A percentile compares a stretch with the other conserved stretches of the same genome.
phyloP scores from a whole-genome alignment of 1,140 invertebrate genomes.

The Drosophila parabipectinata region DNA sequence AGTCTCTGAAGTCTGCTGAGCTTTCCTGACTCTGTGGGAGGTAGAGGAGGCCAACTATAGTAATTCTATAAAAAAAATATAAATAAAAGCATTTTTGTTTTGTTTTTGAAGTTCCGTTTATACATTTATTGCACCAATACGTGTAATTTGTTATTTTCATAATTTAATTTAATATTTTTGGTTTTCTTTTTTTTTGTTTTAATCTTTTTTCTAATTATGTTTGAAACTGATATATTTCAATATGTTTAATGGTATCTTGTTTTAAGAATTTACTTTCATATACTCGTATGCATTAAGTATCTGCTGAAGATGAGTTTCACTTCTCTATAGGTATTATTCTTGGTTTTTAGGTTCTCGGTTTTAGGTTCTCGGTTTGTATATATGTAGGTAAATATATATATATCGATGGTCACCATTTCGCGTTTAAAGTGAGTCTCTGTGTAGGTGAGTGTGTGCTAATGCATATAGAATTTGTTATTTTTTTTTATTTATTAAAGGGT shows the following conservation, averaged over 20 bases:
- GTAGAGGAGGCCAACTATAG: not conserved
- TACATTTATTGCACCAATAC: conserved; percentile 83
- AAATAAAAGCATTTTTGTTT: conserved; percentile 38
- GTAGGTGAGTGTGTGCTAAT: conserved; percentile 45
- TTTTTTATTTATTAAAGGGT: conserved; percentile 4
- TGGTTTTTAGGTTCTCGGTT: not conserved
- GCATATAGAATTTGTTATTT: conserved; percentile 41
- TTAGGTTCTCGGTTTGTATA: conserved; percentile 30
- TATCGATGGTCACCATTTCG: conserved; percentile 80
- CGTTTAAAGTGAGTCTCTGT: conserved; percentile 62
- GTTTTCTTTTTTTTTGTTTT: conserved; percentile 37
- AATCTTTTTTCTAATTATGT: conserved; percentile 51
- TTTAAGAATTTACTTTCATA: conserved; percentile 54
- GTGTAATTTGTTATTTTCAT: conserved; percentile 61
- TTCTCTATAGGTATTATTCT: conserved; percentile 17
- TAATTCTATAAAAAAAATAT: not conserved
- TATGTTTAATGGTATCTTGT: conserved; percentile 51
- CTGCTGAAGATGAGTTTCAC: conserved; percentile 23
- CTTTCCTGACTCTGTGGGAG: conserved; percentile 9
- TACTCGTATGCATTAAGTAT: conserved; percentile 40
- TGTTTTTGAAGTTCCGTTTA: conserved; percentile 64
- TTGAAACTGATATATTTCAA: conserved; percentile 79
- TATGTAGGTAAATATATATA: conserved; percentile 69
- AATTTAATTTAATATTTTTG: conserved; percentile 40
- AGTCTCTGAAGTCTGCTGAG: conserved; percentile 15